Evolutionary conservation across 2,113 vertebrate species (phyloP), one percentile per base, ranked within the genome.

Genomic region (Thunnus thynnus): DNA sequence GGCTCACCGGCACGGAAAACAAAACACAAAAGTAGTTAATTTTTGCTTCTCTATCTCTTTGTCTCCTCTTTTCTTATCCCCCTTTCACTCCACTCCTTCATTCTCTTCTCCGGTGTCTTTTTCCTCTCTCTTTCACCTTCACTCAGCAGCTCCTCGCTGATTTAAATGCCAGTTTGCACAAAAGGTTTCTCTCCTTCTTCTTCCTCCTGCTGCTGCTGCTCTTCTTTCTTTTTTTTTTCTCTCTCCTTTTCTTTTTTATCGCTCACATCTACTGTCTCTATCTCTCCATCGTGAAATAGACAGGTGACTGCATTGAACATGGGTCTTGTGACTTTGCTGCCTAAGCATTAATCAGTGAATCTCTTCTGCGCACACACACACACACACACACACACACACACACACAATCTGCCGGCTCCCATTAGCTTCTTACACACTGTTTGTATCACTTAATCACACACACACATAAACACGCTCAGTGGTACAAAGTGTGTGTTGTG

Each of bases 281-380:
- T 82, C 62, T 61, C 70, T 70, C 54, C 22, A 14, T 69, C 63
- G 4, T n/a, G 8, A 61, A 65, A 46, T 60, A 44, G 57, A 44
- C 78, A 82, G 84, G 73, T 81, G 75, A 82, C 65, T 20, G 22
- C 50, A 50, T 61, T 71, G 80, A 76, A 70, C 57, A 30, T 0
- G 56, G 63, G 65, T 69, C 74, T 67, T 82, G 70, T 84, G 86
- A 90, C 76, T 87, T 80, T 82, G 56, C 82, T 72, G 72, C 56
- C 61, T 41, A 27, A 71, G 64, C 76, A 63, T 85, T 85, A 77
- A 73, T 80, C 50, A 58, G 78, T 62, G 62, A 77, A 32, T 79
- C 74, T 73, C 36, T 27, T 67, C 32, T 72, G 13, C 51, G 8
- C 54, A 44, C 73, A 58, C 54, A 41, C n/a, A 32, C 16, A n/a